These are phyloP conservation scores for Dasypogon diadema DNA, from an alignment of 2,888 invertebrate genomes.

Conservation along the genomic window DNA sequence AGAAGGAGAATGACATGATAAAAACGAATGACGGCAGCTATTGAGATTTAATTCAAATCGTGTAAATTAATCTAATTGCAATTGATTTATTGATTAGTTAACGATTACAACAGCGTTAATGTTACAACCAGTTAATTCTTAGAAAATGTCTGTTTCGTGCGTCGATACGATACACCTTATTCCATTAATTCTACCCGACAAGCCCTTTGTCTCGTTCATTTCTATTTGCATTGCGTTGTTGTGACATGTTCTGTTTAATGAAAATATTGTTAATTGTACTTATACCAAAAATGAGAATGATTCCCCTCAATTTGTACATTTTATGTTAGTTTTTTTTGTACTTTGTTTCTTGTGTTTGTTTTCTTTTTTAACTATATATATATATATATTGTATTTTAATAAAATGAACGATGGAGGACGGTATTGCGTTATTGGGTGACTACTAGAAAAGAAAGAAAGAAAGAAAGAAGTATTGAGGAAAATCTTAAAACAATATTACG, in stretches of 20 bases:
- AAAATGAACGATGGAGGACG: slow-evolving; percentile 22
- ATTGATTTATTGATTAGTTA: slow-evolving; percentile 16
- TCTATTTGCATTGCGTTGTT: slow-evolving; percentile 19
- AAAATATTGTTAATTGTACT: slow-evolving; percentile 30
- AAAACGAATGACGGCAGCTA: slow-evolving; percentile 64
- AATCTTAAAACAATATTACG: not conserved
- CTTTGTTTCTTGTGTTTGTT: slow-evolving; percentile 23
- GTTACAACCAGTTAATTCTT: not conserved
- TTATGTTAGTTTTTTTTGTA: too few species aligned
- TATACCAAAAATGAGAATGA: slow-evolving; percentile 29
- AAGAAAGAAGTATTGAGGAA: not conserved
- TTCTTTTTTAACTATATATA: too few species aligned
- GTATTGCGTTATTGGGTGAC: not conserved
- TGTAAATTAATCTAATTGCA: slow-evolving; percentile 34
- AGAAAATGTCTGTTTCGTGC: slow-evolving; percentile 8
- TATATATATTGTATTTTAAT: slow-evolving; percentile 19
- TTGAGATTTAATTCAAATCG: slow-evolving; percentile 66
- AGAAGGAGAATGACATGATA: slow-evolving; percentile 67
- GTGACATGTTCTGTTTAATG: slow-evolving; percentile 22
- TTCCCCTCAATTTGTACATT: too few species aligned
- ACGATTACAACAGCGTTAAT: not conserved
- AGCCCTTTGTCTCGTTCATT: slow-evolving; percentile 3
- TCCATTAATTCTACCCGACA: not conserved
- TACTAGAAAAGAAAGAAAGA: not conserved
- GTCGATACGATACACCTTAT: slow-evolving; percentile 1